Evolutionary conservation across 2,797 vertebrate species (phyloP), one percentile per base, ranked within the genome.

Genomic region (Mustela erminea): DNA sequence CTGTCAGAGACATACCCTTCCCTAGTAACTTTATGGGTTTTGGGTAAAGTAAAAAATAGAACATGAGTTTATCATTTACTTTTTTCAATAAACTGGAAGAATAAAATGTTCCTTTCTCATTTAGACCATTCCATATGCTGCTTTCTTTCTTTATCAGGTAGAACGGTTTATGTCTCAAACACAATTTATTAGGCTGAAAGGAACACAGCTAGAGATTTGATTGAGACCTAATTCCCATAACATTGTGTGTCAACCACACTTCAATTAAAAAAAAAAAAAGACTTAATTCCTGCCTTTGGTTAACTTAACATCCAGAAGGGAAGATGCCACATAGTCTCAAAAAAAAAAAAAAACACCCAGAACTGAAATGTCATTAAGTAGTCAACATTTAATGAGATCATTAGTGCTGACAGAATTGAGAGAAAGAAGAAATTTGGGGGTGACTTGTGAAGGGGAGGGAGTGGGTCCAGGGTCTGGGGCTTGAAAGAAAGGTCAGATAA

Each of bases 21-120:
- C 70, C 64, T 18, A 29, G 38, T 25, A 82, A 49, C n/a, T 60
- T 87, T 89, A 78, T 38, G n/a, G 60, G 5, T 84, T 80, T 38
- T 56, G 11, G n/a, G 9, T 64, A 82, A 82, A 87, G 75, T 38
- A 25, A 87, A 90, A 97, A 92, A 54, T 85, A 9, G 10, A 86
- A 74, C 8, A 78, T 85, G 62, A 80, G 54, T 84, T 95, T 92
- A 74, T 62, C 35, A 95, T 87, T 86, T 82, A 78, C 7, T 66
- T 27, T 93, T 88, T 88, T 72, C 23, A 14, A 43, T 64, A 82
- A 72, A 13, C 78, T 95, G 43, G 80, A 75, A 75, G 70, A 90
- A 66, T 66, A 90, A 90, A 90, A 68, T 64, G 10, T 35, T 80
- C 15, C 18, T 78, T 29, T 52, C 15, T 74, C 27, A 84, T 78